Evolutionary conservation across 2,888 invertebrate species (phyloP), one percentile per base, ranked within the genome.

Genomic region (Apodemia mormo): DNA sequence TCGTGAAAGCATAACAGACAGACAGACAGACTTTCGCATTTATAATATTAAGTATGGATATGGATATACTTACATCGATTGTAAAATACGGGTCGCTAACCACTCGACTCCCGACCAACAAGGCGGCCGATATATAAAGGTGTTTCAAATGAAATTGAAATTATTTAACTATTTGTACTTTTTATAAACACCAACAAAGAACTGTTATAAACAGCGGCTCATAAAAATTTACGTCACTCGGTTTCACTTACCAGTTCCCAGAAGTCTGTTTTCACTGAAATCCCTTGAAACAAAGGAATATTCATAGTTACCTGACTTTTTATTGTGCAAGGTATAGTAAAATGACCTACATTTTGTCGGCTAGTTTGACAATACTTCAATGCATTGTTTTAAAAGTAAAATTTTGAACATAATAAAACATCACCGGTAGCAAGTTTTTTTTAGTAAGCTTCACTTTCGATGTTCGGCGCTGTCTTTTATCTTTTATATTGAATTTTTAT

Each of bases 371-470:
- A 58, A 30, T 40, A 40, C 5, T 61, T 61, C 33, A 1, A 61
- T 61, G 12, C 49, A 61, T 61, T 61, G 61, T 56, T 61, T 49
- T 61, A 33, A 61, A 61, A 61, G 61, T 61, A 61, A 61, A 61
- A 33, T 14, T n/a, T 33, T 58, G 5, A 61, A 61, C 33, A 61
- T 61, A 61, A 61, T 29, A 61, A 61, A 30, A 61, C 12, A 61
- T 10, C 30, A 30, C 30, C 58, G 12, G 58, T 58, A 58, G 58
- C 58, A 22, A n/a, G 29, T 58, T 30, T 30, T 58, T 58, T 58
- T 58, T 6, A 30, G 12, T 58, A 12, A 58, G 30, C 56, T 22
- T 56, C 22, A 58, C 29, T 58, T 58, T 58, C 29, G 30, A 58
- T 58, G 22, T 2, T 29, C 30, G 58, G 29, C 58, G 58, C 10